Base-by-base conservation (phyloP, 1,140 invertebrate species). In the Alviniconcha marisindica region DNA sequence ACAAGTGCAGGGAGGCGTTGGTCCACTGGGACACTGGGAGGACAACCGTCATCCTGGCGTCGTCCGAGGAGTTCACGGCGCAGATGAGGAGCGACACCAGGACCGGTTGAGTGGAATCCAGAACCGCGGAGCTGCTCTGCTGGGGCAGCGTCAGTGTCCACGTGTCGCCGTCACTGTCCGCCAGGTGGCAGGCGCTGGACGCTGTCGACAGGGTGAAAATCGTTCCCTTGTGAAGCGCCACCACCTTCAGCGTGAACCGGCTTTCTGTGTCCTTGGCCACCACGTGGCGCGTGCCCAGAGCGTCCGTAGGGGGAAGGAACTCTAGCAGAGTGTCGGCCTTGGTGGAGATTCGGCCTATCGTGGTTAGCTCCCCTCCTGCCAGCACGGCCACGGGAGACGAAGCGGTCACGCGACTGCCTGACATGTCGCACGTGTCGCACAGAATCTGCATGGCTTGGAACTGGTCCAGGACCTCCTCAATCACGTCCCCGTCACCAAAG, bases 391-490 rank as follows among this genome's bases (percentile, higher is more conserved):
- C 76, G 18, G 76, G 76, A 28, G 3, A 10, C 14, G 76, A 15
- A 15, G 51, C 38, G 10, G 15, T 77, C 5, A 77, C 33, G 2
- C n/a, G 5, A 77, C 51, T 56, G 31, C 51, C 76, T 14, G 44
- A 51, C 44, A 54, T 77, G 51, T 77, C 76, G 15, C 51, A 77
- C 0, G 24, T 14, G 24, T 54, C 18, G 44, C 76, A 77, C 5
- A 77, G 76, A 51, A 54, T 51, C 76, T 51, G 76, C 51, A 77
- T 77, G n/a, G 40, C 69, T 36, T 71, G 36, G 18, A 71, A 40
- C 69, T 5, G 10, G 7, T 24, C 69, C 33, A 71, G 69, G 15
- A 14, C 69, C 40, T 71, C 69, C 7, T 71, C 33, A 2, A 71
- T 71, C 14, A 40, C 33, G 7, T 42, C 69, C 2, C 69, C 69